Evolutionary conservation across 2,888 invertebrate species (phyloP).

Genomic region (Mesorhabditis sp.): DNA sequence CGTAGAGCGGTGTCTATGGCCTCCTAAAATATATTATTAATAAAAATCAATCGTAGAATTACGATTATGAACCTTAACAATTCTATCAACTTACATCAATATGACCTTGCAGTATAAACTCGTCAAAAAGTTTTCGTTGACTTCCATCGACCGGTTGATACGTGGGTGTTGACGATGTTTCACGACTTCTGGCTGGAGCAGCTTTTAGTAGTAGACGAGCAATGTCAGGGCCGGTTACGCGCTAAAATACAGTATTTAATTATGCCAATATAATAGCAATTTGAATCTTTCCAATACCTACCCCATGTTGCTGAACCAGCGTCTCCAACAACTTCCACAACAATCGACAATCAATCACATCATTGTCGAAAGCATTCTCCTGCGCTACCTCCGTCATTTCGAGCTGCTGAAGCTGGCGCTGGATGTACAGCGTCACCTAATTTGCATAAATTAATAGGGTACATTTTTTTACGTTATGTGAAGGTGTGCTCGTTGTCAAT

Average conservation of each 20-base stretch:
- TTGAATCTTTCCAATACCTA: conserved; percentile 14
- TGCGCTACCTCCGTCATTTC: conserved; percentile 38
- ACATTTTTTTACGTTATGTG: not conserved
- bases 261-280: not conserved
- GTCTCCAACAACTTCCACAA: conserved; percentile 48
- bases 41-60: not conserved
- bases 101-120: conserved; percentile 48
- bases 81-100: conserved; percentile 35
- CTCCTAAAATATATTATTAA: conserved; percentile 32
- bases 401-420: conserved; percentile 45
- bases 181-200: not conserved
- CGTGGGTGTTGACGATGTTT: not conserved
- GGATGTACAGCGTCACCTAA: conserved; percentile 37
- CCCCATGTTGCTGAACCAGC: conserved; percentile 49
- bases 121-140: conserved; percentile 25
- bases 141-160: conserved; percentile 19
- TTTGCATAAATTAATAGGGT: not conserved
- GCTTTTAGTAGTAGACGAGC: conserved; percentile 41
- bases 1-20: conserved; percentile 48
- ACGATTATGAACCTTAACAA: not conserved
- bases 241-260: conserved; percentile 26
- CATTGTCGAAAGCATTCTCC: conserved; percentile 37
- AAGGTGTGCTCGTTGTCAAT: not conserved
- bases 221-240: conserved; percentile 51
- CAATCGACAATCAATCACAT: conserved; percentile 43